Evolutionary conservation across 2,888 invertebrate genomes (phyloP), one percentile per base, ranked within the genome.

Genomic region (Caenorhabditis doughertyi): DNA sequence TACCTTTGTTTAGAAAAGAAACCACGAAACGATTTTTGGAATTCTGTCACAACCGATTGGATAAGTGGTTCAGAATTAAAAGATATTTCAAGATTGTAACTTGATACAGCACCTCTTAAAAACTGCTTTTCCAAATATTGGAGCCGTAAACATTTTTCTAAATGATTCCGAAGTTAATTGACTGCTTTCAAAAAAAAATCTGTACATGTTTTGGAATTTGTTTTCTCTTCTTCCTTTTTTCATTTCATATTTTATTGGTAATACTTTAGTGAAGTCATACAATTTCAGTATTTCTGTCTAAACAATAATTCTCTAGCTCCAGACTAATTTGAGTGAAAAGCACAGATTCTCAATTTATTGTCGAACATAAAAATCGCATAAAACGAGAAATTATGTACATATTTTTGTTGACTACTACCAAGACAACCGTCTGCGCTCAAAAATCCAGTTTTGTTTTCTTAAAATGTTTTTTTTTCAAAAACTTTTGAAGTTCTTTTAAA

Each of bases 151-250:
- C 32, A 32, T 32, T 32, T 32, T 9, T 32, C 32, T n/a, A n/a
- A n/a, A n/a, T n/a, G 32, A 32, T 32, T 32, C 9, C 9, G 32
- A 32, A 9, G 11, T 13, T 39, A 29, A 55, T 11, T 18, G n/a
- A 23, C 16, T 21, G 25, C 13, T 11, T 21, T 27, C 21, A 25
- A 53, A 5, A 39, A 13, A 13, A 5, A 39, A 39, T 47, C 68
- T 55, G 42, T 42, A 42, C 68, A 42, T 42, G 42, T 39, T 4
- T 39, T 39, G 39, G n/a, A n/a, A n/a, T n/a, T 42, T 35, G 56
- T 58, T 18, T 25, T 27, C 16, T 7, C 25, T 56, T 56, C 32
- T 56, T 27, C 11, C 16, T 18, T 56, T 56, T 18, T 21, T 32
- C 18, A 3, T 21, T 39, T 23, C 13, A 3, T 39, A 0, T 58